Conservation (phyloP, 2,888 invertebrate species). For the Gasteruption jaculator region DNA sequence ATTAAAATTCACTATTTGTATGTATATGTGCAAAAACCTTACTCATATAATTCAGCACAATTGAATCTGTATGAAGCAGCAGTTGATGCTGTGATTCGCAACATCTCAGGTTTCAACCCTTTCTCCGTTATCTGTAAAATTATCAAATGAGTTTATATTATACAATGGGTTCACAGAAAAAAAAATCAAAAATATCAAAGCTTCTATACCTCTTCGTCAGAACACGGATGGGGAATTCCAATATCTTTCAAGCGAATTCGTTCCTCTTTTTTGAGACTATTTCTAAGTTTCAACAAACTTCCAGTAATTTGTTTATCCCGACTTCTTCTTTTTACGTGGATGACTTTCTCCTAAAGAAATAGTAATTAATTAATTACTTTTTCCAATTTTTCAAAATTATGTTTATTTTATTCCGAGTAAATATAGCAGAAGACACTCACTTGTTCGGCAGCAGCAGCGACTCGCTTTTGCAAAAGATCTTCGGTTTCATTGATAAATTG, state of each 20-base stretch:
- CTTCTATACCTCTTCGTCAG: slow-evolving; percentile 34
- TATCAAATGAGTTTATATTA: too few relatives aligned
- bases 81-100: slow-evolving; percentile 42
- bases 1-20: slow-evolving; percentile 2
- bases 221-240: slow-evolving; percentile 27
- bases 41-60: slow-evolving; percentile 41
- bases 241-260: slow-evolving; percentile 32
- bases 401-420: slow-evolving; percentile 8
- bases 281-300: slow-evolving; percentile 26
- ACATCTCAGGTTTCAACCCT: slow-evolving; percentile 33
- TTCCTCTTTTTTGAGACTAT: slow-evolving; percentile 18
- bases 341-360: slow-evolving; percentile 35
- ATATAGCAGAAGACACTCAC: slow-evolving; percentile 22
- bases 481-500: slow-evolving; percentile 21
- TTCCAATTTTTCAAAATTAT: slow-evolving; percentile 16
- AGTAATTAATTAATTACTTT: background rate
- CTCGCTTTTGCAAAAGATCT: slow-evolving; percentile 33
- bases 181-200: too few relatives aligned
- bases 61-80: slow-evolving; percentile 45
- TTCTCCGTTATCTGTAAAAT: slow-evolving; percentile 30
- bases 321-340: slow-evolving; percentile 32
- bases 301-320: slow-evolving; percentile 33
- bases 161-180: too few relatives aligned
- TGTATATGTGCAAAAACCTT: slow-evolving; percentile 15
- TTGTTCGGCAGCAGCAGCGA: slow-evolving; percentile 39